These are phyloP conservation scores for Percina caprodes DNA, from an alignment of 2,113 vertebrate species.

Conservation along the genomic window DNA sequence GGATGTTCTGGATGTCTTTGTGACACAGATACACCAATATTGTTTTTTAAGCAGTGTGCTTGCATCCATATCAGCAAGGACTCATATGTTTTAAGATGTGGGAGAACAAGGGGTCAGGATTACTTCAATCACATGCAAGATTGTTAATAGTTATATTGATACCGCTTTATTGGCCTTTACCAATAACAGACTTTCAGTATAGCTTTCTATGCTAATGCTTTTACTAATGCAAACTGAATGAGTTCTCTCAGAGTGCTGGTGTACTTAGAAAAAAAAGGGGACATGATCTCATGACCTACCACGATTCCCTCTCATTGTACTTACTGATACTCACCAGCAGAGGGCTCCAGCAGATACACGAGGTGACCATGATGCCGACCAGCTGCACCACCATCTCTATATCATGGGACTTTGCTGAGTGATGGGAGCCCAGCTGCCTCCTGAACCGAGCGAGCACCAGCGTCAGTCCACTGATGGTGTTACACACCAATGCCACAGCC, in stretches of 20 bases:
- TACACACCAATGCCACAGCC: constrained; percentile 87
- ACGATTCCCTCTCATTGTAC: neutral
- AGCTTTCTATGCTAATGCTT: neutral
- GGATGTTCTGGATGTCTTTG: neutral
- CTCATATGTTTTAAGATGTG: too few relatives aligned
- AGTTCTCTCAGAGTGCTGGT: neutral
- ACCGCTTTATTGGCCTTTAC: neutral
- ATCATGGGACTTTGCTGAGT: constrained; percentile 86
- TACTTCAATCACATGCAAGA: neutral
- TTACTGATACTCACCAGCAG: constrained; percentile 86
- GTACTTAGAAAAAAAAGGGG: neutral
- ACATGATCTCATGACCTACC: neutral
- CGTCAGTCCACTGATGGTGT: constrained; percentile 88
- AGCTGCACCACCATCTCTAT: constrained; percentile 95
- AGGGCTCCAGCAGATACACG: constrained; percentile 93
- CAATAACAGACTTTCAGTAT: neutral
- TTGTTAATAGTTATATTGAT: neutral
- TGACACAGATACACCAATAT: neutral
- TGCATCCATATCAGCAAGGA: neutral
- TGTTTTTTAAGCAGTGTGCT: neutral
- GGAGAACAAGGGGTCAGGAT: neutral
- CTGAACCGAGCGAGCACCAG: constrained; percentile 87
- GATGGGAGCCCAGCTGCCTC: constrained; percentile 76
- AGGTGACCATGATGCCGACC: constrained; percentile 91
- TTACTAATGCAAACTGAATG: neutral